A percentile compares a stretch with the other conserved stretches of the same genome.
phyloP scores from a whole-genome alignment of 2,888 invertebrate species.

The Lepidocyrtoides sp. region DNA sequence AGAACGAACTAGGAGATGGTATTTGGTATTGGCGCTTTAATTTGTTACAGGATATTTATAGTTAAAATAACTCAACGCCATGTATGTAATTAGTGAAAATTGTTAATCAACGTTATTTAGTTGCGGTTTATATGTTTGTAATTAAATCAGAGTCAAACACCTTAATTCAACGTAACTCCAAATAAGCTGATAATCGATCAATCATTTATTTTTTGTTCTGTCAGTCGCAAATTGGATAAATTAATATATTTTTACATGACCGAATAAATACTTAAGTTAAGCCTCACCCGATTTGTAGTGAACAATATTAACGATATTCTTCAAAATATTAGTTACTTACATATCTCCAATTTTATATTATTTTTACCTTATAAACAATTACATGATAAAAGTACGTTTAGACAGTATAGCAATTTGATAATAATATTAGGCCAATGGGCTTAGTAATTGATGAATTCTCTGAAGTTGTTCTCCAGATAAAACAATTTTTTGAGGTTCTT shows the following conservation, averaged over 20 bases:
- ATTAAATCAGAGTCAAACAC: not conserved
- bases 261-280: conserved; percentile 3
- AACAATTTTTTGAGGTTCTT: conserved; percentile 78
- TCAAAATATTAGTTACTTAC: too few species aligned
- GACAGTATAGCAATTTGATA: too few species aligned
- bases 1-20: not conserved
- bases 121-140: not conserved
- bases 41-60: too few species aligned
- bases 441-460: conserved; percentile 82
- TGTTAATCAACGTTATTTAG: not conserved
- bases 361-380: too few species aligned
- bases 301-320: too few species aligned
- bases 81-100: not conserved
- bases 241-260: not conserved
- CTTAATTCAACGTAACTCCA: not conserved
- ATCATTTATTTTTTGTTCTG: conserved; percentile 1
- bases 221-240: conserved; percentile 4
- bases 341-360: too few species aligned
- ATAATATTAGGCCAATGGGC: conserved; percentile 60
- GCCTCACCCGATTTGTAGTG: not conserved
- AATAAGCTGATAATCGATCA: too few species aligned
- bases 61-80: not conserved
- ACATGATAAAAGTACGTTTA: too few species aligned
- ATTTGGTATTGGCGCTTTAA: too few species aligned
- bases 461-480: conserved; percentile 80